Evolutionary conservation across 2,113 vertebrate species (phyloP).

Genomic region (Engystomops pustulosus): DNA sequence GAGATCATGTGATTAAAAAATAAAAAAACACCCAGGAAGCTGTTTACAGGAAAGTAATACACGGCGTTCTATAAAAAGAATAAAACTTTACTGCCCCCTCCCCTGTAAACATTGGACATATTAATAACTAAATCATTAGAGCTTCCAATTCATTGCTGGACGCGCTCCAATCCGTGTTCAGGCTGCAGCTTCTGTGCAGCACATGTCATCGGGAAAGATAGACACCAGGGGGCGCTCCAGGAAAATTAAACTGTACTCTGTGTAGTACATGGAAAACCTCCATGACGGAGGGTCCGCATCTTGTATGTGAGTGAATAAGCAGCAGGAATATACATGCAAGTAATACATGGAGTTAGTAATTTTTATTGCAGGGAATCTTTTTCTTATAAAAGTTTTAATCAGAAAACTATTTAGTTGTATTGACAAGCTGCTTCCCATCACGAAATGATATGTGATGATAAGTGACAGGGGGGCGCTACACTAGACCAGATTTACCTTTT

Average conservation of each 20-base stretch:
- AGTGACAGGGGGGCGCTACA: no score
- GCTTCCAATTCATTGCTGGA: neutral
- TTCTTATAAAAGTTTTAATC: no score
- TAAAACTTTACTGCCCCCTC: neutral
- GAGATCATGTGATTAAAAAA: neutral
- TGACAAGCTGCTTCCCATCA: neutral
- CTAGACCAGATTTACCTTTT: no score
- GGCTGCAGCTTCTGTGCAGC: neutral
- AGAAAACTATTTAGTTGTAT: no score
- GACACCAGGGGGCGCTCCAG: constrained; percentile 40
- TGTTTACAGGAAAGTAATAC: neutral
- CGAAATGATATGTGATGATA: no score
- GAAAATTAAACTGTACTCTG: neutral
- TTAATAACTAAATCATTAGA: neutral
- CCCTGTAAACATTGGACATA: neutral
- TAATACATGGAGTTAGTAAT: no score
- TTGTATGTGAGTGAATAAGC: no score
- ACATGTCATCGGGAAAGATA: constrained; percentile 16
- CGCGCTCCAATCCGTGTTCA: neutral
- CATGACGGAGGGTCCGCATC: no score
- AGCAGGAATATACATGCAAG: no score
- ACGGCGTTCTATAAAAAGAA: neutral
- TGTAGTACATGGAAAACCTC: neutral
- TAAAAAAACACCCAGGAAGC: constrained; percentile 3
- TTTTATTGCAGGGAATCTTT: no score